Conservation (phyloP, 1,140 invertebrate species). For the Ips nitidus region DNA sequence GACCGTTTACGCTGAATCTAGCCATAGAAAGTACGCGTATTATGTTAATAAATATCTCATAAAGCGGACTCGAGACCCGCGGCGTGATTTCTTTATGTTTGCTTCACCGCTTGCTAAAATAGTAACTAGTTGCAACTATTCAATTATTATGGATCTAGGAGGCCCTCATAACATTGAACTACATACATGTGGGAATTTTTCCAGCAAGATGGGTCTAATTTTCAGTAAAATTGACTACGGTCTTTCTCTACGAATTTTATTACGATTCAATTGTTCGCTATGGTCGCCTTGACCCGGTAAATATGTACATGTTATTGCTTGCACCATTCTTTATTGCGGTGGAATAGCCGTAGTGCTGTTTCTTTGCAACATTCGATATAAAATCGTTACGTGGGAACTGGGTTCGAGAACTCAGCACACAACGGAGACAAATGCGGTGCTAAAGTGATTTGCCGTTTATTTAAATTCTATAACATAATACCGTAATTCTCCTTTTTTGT, state of each 20-base stretch:
- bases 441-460: conserved; percentile 36
- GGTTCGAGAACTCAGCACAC: conserved; percentile 31
- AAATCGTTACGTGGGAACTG: conserved; percentile 35
- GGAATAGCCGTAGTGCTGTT: conserved; percentile 17
- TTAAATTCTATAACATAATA: conserved; percentile 30
- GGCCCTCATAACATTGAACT: background rate
- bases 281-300: conserved; percentile 3
- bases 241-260: no score
- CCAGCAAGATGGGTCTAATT: no score
- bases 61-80: conserved; percentile 24
- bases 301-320: background rate
- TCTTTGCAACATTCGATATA: conserved; percentile 27
- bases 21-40: conserved; percentile 31
- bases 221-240: no score
- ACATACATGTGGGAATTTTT: background rate
- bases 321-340: conserved; percentile 3
- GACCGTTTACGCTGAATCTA: conserved; percentile 22
- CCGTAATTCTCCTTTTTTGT: conserved; percentile 31
- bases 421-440: conserved; percentile 34
- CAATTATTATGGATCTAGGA: conserved; percentile 9
- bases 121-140: conserved; percentile 28
- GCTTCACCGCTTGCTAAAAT: conserved; percentile 33
- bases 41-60: conserved; percentile 36
- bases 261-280: no score
- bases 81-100: conserved; percentile 30